Percentiles rank a stretch among this genome's conserved stretches.
These are phyloP conservation scores for Hyles vespertilio DNA, from an alignment of 1,140 invertebrate genomes.

Conservation along the genomic window DNA sequence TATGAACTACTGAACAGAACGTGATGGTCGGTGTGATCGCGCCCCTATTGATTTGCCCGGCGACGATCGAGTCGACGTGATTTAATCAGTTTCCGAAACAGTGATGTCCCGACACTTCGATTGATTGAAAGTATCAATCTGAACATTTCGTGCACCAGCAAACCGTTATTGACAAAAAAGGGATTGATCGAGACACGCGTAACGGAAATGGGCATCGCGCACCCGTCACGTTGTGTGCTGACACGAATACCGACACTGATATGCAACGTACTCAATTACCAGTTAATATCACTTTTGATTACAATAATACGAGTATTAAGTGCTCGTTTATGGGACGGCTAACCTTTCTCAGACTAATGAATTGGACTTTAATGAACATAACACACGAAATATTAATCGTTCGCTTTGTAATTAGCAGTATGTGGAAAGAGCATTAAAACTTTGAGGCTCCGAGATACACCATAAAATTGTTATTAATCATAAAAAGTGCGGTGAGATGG, in stretches of 20 bases:
- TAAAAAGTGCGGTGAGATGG: too few relatives aligned
- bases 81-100: conserved; percentile 64
- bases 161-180: conserved; percentile 71
- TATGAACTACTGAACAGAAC: conserved; percentile 34
- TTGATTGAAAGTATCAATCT: conserved; percentile 72
- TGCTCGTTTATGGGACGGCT: conserved; percentile 27
- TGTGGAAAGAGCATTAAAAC: too few relatives aligned
- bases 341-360: conserved; percentile 29
- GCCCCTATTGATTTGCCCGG: conserved; percentile 36
- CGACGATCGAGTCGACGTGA: conserved; percentile 63
- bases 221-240: conserved; percentile 63
- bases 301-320: conserved; percentile 44
- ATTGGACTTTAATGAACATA: conserved; percentile 14
- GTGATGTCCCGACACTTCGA: conserved; percentile 58
- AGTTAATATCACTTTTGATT: conserved; percentile 45
- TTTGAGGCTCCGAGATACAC: too few relatives aligned
- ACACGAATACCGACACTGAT: conserved; percentile 67
- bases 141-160: conserved; percentile 55
- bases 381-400: conserved; percentile 16
- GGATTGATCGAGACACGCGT: conserved; percentile 63
- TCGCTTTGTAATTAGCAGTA: background rate
- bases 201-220: conserved; percentile 68
- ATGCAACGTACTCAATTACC: conserved; percentile 63
- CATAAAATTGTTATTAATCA: too few relatives aligned
- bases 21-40: conserved; percentile 38